A percentile compares a stretch with the other conserved stretches of the same genome.
These are phyloP conservation scores for Hapalemur alaotrensis DNA, from an alignment of 2,797 vertebrate genomes.

Conservation along the genomic window DNA sequence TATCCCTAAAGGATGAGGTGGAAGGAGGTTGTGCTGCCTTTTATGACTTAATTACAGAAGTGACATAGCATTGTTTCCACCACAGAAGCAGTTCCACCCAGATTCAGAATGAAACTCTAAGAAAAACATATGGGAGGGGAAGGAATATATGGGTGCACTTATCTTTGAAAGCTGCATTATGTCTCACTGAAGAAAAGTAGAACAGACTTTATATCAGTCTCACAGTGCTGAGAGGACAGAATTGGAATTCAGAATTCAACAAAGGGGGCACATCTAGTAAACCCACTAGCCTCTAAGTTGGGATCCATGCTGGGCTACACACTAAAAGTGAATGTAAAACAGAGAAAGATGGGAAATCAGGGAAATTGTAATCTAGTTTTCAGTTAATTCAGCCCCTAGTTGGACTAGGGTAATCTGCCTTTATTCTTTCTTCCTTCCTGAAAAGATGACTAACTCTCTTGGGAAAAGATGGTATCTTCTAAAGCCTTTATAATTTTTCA, in stretches of 20 bases:
- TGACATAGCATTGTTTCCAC: neutral
- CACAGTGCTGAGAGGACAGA: neutral
- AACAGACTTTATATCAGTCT: neutral
- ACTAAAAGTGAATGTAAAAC: neutral
- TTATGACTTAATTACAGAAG: neutral
- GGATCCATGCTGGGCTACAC: neutral
- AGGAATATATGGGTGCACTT: neutral
- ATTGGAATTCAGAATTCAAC: neutral
- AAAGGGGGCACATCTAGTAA: neutral
- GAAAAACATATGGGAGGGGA: neutral
- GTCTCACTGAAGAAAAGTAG: neutral
- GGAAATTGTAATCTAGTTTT: neutral
- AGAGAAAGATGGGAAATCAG: neutral
- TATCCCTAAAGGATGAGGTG: neutral
- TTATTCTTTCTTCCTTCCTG: neutral
- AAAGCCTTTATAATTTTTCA: neutral
- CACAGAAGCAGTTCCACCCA: neutral
- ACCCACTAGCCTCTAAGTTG: neutral
- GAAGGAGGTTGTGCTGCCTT: conserved; percentile 3
- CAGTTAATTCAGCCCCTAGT: neutral
- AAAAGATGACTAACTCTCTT: neutral
- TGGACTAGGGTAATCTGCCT: neutral
- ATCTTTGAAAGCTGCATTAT: neutral
- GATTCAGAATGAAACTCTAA: neutral
- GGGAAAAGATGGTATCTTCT: neutral